phyloP scores from a whole-genome alignment of 2,113 vertebrate genomes.

The Oreocharis arfaki region DNA sequence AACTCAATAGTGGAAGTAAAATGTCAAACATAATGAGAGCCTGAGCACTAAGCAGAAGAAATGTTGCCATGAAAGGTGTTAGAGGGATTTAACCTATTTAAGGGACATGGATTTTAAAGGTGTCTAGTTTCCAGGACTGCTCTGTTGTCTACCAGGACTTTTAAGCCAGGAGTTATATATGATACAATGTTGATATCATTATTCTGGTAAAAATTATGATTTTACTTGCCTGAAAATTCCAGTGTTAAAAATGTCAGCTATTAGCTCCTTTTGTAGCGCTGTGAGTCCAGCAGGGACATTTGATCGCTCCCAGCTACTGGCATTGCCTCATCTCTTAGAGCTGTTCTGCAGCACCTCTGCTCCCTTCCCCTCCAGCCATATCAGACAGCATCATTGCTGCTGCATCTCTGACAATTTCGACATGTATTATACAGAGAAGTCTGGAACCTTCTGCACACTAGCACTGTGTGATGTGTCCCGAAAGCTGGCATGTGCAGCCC shows the following conservation, averaged over 20 bases:
- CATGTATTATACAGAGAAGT: background rate
- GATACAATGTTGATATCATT: constrained; percentile 1
- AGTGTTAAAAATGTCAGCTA: background rate
- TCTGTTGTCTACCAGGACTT: background rate
- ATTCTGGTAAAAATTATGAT: constrained; percentile 26
- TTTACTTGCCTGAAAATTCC: constrained; percentile 21
- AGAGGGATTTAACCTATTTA: constrained; percentile 28
- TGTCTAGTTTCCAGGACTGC: background rate
- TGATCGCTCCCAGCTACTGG: constrained; percentile 8
- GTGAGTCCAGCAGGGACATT: background rate
- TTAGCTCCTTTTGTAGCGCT: background rate
- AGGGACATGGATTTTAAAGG: background rate
- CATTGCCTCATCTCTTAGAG: background rate
- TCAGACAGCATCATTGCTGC: background rate
- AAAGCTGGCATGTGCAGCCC: background rate
- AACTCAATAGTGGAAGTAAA: constrained; percentile 31
- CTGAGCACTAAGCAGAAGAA: background rate
- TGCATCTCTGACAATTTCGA: background rate
- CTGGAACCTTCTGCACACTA: background rate
- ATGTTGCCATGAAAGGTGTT: constrained; percentile 13
- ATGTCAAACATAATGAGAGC: constrained; percentile 49
- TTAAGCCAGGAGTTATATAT: background rate
- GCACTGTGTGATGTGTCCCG: background rate
- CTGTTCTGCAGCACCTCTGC: background rate
- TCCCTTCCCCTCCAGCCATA: background rate